Conservation (phyloP, 2,113 vertebrate genomes). For the Speoplatyrhinus poulsoni region DNA sequence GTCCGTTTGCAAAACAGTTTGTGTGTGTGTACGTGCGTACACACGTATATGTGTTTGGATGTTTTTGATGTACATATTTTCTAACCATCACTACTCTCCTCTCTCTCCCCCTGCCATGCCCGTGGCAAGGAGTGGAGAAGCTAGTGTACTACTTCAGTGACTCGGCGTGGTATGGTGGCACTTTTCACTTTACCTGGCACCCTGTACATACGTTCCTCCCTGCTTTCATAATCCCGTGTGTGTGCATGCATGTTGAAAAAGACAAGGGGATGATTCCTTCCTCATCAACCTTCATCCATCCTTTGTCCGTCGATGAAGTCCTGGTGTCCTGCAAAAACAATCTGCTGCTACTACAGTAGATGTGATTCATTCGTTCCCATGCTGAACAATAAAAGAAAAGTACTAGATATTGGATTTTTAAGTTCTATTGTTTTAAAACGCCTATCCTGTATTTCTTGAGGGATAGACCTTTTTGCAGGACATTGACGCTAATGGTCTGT, state of each 20-base stretch:
- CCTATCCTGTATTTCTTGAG: background rate
- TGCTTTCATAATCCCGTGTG: background rate
- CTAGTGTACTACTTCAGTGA: constrained; percentile 72
- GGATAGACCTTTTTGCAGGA: background rate
- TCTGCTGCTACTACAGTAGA: too few relatives aligned
- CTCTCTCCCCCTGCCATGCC: constrained; percentile 9
- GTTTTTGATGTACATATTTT: too few relatives aligned
- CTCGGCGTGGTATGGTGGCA: constrained; percentile 60
- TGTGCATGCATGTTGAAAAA: background rate
- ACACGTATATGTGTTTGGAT: too few relatives aligned
- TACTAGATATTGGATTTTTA: background rate
- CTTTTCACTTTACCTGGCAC: constrained; percentile 4
- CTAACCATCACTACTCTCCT: constrained; percentile 5
- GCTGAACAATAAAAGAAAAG: too few relatives aligned
- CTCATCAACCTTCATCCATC: background rate
- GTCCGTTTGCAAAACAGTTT: too few relatives aligned
- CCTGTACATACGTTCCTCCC: background rate
- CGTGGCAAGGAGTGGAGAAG: constrained; percentile 62
- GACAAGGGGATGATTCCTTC: background rate
- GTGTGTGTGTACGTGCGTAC: too few relatives aligned
- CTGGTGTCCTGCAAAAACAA: background rate
- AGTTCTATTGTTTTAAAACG: background rate
- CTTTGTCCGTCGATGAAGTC: background rate
- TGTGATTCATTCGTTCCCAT: too few relatives aligned
- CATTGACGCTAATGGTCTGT: background rate